Evolutionary conservation across 2,113 vertebrate species (phyloP).

Genomic region (Upupa epops): DNA sequence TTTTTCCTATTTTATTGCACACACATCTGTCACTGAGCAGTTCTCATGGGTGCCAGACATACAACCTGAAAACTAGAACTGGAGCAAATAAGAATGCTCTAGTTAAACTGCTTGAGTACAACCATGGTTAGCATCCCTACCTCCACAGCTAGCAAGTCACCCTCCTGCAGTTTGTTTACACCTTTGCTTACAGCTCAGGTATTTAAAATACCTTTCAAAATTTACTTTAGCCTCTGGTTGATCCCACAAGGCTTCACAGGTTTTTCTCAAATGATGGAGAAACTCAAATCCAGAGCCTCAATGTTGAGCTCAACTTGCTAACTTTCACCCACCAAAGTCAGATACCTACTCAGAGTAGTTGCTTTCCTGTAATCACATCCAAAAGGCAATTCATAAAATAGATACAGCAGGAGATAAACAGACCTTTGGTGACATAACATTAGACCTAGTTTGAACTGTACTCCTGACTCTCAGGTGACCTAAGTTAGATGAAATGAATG

Average conservation of each 20-base stretch:
- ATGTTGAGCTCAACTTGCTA: not conserved
- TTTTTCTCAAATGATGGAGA: not conserved
- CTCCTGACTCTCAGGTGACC: not conserved
- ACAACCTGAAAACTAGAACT: not conserved
- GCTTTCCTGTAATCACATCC: not conserved
- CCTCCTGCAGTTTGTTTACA: not conserved
- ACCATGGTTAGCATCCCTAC: fast-evolving
- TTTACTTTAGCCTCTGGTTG: not conserved
- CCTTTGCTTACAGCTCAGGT: not conserved
- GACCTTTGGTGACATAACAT: not conserved
- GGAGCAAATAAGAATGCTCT: not conserved
- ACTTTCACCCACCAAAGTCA: not conserved
- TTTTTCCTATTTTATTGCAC: not conserved
- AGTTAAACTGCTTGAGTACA: not conserved
- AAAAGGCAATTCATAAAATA: not conserved
- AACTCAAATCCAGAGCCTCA: not conserved
- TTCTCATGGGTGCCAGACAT: not conserved
- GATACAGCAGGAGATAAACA: not conserved
- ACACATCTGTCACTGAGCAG: not conserved
- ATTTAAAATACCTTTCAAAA: not conserved
- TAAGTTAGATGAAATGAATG: not conserved
- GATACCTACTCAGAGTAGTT: not conserved
- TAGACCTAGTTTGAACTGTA: not conserved
- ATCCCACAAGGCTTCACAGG: not conserved
- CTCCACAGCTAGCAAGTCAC: not conserved